Conservation (phyloP, 2,797 vertebrate genomes). For the Amazona ochrocephala region DNA sequence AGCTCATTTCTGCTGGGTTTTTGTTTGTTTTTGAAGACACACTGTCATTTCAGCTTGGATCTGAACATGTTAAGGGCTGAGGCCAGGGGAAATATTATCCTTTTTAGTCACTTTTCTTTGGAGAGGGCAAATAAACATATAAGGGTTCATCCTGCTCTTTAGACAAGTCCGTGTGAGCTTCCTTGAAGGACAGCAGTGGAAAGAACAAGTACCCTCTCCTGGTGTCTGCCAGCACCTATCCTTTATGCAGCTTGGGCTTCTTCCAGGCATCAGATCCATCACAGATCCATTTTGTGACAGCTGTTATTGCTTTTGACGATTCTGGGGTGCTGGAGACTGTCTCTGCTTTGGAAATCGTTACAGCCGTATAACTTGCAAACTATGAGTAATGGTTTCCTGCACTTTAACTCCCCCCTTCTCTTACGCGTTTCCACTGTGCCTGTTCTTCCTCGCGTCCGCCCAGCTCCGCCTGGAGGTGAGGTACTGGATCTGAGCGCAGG, state of each 20-base stretch:
- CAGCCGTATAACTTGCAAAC: background rate
- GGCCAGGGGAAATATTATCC: background rate
- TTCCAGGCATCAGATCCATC: background rate
- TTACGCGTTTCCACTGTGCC: background rate
- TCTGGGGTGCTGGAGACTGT: background rate
- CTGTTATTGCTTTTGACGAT: background rate
- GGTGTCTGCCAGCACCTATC: background rate
- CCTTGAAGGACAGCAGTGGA: background rate
- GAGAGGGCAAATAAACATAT: background rate
- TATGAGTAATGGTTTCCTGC: constrained; percentile 30
- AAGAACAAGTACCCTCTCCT: background rate
- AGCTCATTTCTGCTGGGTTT: background rate
- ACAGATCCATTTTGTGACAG: background rate
- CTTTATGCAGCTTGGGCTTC: background rate
- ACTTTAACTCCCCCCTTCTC: background rate
- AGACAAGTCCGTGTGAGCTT: background rate
- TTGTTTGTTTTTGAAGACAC: background rate
- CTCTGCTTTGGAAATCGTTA: constrained; percentile 43
- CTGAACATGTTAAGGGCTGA: background rate
- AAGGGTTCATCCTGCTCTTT: background rate
- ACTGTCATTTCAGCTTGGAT: background rate
- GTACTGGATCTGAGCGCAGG: background rate
- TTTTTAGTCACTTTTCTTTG: background rate
- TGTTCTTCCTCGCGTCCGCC: background rate
- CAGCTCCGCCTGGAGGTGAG: background rate